Conservation (phyloP, 2,797 vertebrate species). For the Danio tinwini region DNA sequence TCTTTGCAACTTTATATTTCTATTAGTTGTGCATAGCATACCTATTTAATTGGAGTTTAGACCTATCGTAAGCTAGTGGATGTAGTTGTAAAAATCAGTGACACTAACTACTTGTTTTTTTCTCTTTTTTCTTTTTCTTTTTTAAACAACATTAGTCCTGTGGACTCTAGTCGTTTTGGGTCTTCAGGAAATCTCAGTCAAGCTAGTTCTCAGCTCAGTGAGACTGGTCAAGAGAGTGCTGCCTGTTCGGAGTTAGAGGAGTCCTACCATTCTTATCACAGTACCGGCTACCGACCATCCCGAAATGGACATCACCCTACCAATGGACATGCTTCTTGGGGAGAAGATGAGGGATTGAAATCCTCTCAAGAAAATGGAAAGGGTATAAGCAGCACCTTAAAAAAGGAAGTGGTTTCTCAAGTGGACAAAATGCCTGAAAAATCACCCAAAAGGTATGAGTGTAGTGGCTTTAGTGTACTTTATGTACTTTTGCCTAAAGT, state of each 20-base stretch:
- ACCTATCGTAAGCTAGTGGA: not conserved
- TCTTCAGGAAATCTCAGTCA: constrained; percentile 97
- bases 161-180: constrained; percentile 91
- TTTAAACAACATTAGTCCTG: constrained; percentile 80
- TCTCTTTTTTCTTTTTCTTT: constrained; percentile 41
- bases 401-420: constrained; percentile 58
- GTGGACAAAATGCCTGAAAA: constrained; percentile 68
- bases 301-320: constrained; percentile 62
- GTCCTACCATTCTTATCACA: constrained; percentile 83
- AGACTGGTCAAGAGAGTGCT: constrained; percentile 85
- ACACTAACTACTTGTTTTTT: not conserved
- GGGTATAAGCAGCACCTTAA: constrained; percentile 50
- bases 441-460: constrained; percentile 69
- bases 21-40: constrained; percentile 18
- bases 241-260: constrained; percentile 85
- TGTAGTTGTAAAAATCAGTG: not conserved
- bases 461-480: too few relatives aligned
- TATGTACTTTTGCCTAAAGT: too few relatives aligned
- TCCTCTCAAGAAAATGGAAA: constrained; percentile 58
- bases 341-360: constrained; percentile 59
- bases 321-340: constrained; percentile 58
- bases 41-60: constrained; percentile 1
- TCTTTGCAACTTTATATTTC: constrained; percentile 13
- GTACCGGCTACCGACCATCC: constrained; percentile 73
- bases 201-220: constrained; percentile 93